Base-by-base conservation (phyloP, 2,888 invertebrate species). In the Parascotia fuliginaria region DNA sequence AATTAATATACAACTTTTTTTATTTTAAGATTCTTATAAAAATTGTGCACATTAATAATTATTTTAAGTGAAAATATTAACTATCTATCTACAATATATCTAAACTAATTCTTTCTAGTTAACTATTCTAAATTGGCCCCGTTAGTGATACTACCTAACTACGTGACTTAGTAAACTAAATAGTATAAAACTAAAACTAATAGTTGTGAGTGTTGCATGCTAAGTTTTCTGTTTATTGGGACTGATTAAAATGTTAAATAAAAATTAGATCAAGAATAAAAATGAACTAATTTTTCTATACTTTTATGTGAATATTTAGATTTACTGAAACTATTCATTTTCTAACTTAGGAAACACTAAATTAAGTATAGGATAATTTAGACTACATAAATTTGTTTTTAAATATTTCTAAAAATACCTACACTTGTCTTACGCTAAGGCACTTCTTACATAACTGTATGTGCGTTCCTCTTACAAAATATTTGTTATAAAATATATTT, bases 121-220 rank as follows among this genome's bases (percentile, higher is more conserved):
- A 39, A 71, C 88, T 89, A 88, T 71, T 70, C 88, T 88, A 89
- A 77, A 65, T 89, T 89, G 89, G 90, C 89, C 85, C 73, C 89
- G 74, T 76, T 76, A 69, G 86, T 87, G 89, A 72, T 76, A 75
- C 49, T 61, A 55, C 66, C 72, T 75, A 73, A 43, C 73, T 85
- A 85, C 73, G 83, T 84, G 81, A 65, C 38, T 58, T 66, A 60
- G 40, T 62, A 32, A 48, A 54, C 53, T 65, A 65, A 44, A 36
- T 12, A 49, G 31, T 9, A 54, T 60, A 54, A 34, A 24, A 3
- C 7, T 19, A 19, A 24, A 24, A 6, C 3, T 24, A 24, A 6
- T 6, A 7, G 49, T 62, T 56, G 70, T 59, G 67, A 48, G 52
- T 42, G 59, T 24, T 65, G 58, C 43, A 58, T 48, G 44, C 67